Percentiles rank a stretch among this genome's conserved stretches.
These are phyloP conservation scores for Choristoneura fumiferana DNA, from an alignment of 1,140 invertebrate genomes.

Conservation along the genomic window DNA sequence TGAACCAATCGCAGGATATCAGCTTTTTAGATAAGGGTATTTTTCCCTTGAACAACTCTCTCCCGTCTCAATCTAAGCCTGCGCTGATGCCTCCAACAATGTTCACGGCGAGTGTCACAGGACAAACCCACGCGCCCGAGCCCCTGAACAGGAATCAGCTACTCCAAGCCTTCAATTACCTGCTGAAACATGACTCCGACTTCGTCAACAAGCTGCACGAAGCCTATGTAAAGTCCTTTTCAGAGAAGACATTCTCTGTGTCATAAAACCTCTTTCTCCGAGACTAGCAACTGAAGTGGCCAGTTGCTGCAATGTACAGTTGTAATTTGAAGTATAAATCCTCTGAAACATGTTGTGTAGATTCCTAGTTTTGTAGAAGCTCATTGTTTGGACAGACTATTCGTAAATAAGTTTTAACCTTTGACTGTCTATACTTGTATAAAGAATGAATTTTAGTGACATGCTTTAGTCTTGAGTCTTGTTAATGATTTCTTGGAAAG, in stretches of 20 bases:
- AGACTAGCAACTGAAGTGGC: slow-evolving; percentile 39
- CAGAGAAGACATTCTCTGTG: slow-evolving; percentile 83
- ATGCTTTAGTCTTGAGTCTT: slow-evolving; percentile 40
- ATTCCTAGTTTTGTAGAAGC: slow-evolving; percentile 65
- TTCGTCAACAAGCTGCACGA: slow-evolving; percentile 93
- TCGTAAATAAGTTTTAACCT: slow-evolving; percentile 74
- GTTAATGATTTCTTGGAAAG: slow-evolving; percentile 40
- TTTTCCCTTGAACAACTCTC: slow-evolving; percentile 70
- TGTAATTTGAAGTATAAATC: slow-evolving; percentile 69
- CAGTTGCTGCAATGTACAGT: slow-evolving; percentile 58
- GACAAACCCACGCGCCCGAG: slow-evolving; percentile 76
- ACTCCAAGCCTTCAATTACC: slow-evolving; percentile 91
- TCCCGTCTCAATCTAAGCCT: slow-evolving; percentile 81
- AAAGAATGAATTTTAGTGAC: slow-evolving; percentile 67
- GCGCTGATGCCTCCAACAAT: slow-evolving; percentile 91
- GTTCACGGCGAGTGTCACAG: slow-evolving; percentile 81
- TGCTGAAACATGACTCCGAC: slow-evolving; percentile 91
- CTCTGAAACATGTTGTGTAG: slow-evolving; percentile 59
- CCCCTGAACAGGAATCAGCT: slow-evolving; percentile 92
- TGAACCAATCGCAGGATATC: slow-evolving; percentile 68
- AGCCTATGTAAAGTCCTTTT: slow-evolving; percentile 92
- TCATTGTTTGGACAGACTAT: slow-evolving; percentile 62
- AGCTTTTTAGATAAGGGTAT: slow-evolving; percentile 54
- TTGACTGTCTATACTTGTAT: slow-evolving; percentile 61
- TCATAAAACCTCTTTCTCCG: slow-evolving; percentile 56